Evolutionary conservation across 2,797 vertebrate genomes (phyloP), one percentile per base, ranked within the genome.

Genomic region (Cryptoblepharus egeriae): DNA sequence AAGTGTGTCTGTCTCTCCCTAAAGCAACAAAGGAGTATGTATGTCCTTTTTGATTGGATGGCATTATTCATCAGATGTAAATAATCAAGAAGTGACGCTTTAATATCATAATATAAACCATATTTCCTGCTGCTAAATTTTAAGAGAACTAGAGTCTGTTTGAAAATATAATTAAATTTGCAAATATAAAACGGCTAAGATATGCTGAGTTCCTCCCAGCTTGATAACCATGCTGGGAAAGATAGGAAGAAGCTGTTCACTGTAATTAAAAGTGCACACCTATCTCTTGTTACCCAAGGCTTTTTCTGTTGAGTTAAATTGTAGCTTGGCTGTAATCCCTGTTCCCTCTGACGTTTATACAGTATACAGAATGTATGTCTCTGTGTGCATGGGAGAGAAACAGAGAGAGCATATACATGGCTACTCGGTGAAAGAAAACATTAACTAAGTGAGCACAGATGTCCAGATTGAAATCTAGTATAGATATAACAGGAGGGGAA

Each of bases 1-100:
- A 94, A 94, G 91, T 88, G 64, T 88, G 89, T 92, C 80, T 88
- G 87, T 90, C 92, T 94, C 89, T 93, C 93, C 95, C 93, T 94
- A 95, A 94, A 94, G 81, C 85, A 89, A 86, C 93, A 93, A 91
- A 85, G 86, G 93, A 93, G 9, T 15, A 91, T 71, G 22, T 91
- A 81, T 91, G 91, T 90, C 86, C 93, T 94, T 92, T 84, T 89
- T 93, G 92, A 92, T 89, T 89, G 91, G 94, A 89, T 91, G 87
- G 85, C 91, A 93, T 94, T 94, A 95, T 91, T 95, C 93, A 94
- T 93, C 91, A 89, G 80, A 90, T 88, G 87, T 94, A 90, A 92
- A 88, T 87, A 91, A 94, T 93, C 60, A 68, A 85, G 84, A 93
- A 86, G 88, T 91, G 86, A 92, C 89, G 92, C 75, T 93, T 89